Evolutionary conservation across 2,113 vertebrate genomes (phyloP).

Genomic region (Sminthopsis crassicaudata): DNA sequence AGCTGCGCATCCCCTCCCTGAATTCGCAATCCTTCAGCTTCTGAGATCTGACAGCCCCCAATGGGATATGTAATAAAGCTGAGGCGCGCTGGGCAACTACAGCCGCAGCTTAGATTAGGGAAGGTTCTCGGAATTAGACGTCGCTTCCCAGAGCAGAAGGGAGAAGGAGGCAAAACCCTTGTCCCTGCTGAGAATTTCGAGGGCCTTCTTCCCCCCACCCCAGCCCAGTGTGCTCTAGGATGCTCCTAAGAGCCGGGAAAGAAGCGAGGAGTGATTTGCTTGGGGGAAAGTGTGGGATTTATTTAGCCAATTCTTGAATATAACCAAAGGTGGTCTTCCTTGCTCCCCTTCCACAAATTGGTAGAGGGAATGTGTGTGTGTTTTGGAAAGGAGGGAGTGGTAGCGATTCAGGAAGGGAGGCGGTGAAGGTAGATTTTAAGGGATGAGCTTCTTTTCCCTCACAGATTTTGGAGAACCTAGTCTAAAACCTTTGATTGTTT

Average conservation of each 20-base stretch:
- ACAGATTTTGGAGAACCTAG: neutral
- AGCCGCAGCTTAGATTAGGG: neutral
- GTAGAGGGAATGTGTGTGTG: neutral
- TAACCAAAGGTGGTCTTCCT: neutral
- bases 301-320: neutral
- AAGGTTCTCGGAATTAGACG: neutral
- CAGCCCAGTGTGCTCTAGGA: neutral
- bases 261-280: neutral
- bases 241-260: neutral
- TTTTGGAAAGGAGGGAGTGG: neutral
- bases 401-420: neutral
- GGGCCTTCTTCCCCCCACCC: neutral
- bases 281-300: neutral
- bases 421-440: neutral
- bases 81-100: neutral
- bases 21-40: neutral
- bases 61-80: neutral
- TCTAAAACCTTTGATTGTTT: neutral
- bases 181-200: neutral
- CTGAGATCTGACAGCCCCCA: neutral
- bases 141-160: neutral
- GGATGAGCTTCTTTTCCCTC: neutral
- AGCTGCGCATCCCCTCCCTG: neutral
- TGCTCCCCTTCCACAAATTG: neutral
- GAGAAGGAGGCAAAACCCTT: neutral